A percentile compares a stretch with the other conserved stretches of the same genome.
Conservation (phyloP, 2,797 vertebrate genomes). For the Gadopsis bispinosus region DNA sequence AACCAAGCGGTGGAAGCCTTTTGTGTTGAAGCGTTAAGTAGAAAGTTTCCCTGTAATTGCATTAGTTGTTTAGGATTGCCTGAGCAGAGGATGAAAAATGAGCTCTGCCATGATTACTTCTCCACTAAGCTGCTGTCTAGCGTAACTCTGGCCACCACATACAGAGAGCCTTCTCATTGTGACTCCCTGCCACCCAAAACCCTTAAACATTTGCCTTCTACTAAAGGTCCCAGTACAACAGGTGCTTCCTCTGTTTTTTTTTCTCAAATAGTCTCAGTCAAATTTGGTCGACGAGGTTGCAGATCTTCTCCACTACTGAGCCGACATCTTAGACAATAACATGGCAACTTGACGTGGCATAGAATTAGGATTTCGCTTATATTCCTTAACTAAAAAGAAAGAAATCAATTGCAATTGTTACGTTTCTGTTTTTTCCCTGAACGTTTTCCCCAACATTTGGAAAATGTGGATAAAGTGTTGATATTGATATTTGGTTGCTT, state of each 20-base stretch:
- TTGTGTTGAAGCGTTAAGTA: constrained; percentile 81
- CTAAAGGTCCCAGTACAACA: constrained; percentile 34
- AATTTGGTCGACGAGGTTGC: constrained; percentile 6
- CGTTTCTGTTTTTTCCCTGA: background rate
- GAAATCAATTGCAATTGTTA: background rate
- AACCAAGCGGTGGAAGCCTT: constrained; percentile 80
- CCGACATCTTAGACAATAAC: background rate
- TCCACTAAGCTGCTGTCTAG: constrained; percentile 67
- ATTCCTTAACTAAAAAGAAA: background rate
- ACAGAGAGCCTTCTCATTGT: constrained; percentile 47
- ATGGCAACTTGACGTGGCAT: background rate
- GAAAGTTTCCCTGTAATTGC: constrained; percentile 79
- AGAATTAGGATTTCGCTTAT: background rate
- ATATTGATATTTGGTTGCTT: background rate
- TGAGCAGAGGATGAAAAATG: constrained; percentile 78
- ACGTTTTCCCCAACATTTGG: background rate
- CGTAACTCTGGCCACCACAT: constrained; percentile 60
- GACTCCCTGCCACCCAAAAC: constrained; percentile 35
- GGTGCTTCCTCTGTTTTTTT: constrained; percentile 19
- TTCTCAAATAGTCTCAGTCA: background rate
- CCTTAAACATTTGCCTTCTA: constrained; percentile 34
- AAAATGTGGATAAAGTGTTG: background rate
- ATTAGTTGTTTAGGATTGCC: constrained; percentile 79
- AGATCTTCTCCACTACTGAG: background rate
- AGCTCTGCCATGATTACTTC: constrained; percentile 73